phyloP scores from a whole-genome alignment of 1,140 invertebrate genomes.

The Plectrocnemia conspersa region DNA sequence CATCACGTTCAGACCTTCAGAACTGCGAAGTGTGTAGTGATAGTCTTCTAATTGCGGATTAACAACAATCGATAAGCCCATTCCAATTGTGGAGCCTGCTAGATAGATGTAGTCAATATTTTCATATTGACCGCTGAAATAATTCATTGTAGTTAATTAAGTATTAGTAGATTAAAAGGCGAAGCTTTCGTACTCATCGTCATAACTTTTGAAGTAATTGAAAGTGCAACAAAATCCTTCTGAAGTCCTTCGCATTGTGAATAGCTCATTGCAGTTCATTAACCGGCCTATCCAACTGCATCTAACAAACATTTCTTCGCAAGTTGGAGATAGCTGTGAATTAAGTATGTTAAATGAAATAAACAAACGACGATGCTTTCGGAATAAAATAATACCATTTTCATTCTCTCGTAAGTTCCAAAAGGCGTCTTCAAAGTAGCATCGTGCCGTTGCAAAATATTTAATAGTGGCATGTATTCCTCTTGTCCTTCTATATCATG shows the following conservation, averaged over 20 bases:
- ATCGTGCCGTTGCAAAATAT: slow-evolving; percentile 4
- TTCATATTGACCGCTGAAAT: slow-evolving; percentile 2
- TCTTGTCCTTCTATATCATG: slow-evolving; percentile 14
- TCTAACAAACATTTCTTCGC: slow-evolving; percentile 46
- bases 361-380: slow-evolving; percentile 30
- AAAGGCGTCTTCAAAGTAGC: slow-evolving; percentile 23
- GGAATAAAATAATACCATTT: slow-evolving; percentile 32
- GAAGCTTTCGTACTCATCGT: neutral
- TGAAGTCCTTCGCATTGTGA: slow-evolving; percentile 48
- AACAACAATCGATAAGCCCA: slow-evolving; percentile 46
- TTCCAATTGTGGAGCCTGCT: slow-evolving; percentile 34
- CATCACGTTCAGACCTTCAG: slow-evolving; percentile 43
- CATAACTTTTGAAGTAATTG: no score
- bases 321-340: slow-evolving; percentile 51
- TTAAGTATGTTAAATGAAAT: no score
- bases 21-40: slow-evolving; percentile 43
- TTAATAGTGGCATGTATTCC: slow-evolving; percentile 11
- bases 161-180: neutral
- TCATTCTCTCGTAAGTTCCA: slow-evolving; percentile 34
- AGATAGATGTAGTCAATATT: neutral
- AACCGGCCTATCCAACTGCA: slow-evolving; percentile 47
- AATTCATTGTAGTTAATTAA: neutral
- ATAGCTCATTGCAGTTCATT: slow-evolving; percentile 46
- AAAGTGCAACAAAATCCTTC: slow-evolving; percentile 58
- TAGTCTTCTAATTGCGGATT: slow-evolving; percentile 51